Evolutionary conservation across 2,797 vertebrate species (phyloP), one percentile per base, ranked within the genome.

Genomic region (Oryzias sinensis): DNA sequence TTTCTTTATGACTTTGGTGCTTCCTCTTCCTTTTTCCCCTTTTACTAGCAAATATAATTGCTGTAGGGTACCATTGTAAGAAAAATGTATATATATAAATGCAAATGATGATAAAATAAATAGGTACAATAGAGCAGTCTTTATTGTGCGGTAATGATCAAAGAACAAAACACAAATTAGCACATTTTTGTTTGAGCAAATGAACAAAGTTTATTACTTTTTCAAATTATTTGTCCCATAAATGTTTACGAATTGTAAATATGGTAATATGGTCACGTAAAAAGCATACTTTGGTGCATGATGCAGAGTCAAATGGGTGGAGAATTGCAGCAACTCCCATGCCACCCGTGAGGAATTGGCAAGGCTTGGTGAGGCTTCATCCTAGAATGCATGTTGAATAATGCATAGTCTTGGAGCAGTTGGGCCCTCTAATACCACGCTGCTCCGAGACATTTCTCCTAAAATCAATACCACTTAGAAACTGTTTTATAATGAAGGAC

Each of bases 391-490:
- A 80, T 90, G 85, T 90, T 95, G 93, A 94, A 95, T 95, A 94
- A 96, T 94, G 91, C 92, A 96, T 92, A 78, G 76, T 48, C 76
- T 64, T 74, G 72, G 89, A 87, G 93, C 90, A 92, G 91, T 92
- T 82, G 89, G 91, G 91, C 80, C 79, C 84, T 89, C 85, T 91
- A 90, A 91, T 92, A 93, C 94, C 93, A 91, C 90, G 88, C 74
- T 80, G 88, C 90, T 91, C 88, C 79, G 84, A 92, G 92, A 92
- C 90, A 91, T 87, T 78, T 80, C 91, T 89, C 63, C 64, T 57
- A 56, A 74, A 91, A 95, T 97, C 95, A 93, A 95, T 96, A 96
- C 89, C 93, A 95, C 94, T 96, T 95, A 96, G 91, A 92, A 88
- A 80, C 82, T 83, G 84, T 87, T 93, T 93, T 90, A 88, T 79